A percentile compares a stretch with the other conserved stretches of the same genome.
phyloP scores from a whole-genome alignment of 2,113 vertebrate species.

The Pionites leucogaster region DNA sequence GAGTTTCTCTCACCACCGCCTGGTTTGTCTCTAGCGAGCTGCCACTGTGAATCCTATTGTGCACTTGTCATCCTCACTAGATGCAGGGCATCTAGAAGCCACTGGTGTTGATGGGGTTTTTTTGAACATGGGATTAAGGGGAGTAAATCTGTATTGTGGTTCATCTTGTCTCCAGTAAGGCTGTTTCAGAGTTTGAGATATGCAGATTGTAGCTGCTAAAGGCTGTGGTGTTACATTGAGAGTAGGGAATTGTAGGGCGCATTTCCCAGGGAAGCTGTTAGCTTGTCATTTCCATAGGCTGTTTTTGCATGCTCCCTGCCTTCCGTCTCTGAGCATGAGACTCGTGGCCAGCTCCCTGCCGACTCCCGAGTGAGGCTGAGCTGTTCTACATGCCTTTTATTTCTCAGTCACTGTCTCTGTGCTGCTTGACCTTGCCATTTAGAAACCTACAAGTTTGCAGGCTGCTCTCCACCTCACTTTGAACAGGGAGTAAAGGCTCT shows the following conservation, averaged over 20 bases:
- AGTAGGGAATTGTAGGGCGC: not conserved
- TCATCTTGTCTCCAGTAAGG: not conserved
- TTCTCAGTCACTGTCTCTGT: not conserved
- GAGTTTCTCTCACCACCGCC: rapidly evolving
- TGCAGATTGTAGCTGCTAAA: not conserved
- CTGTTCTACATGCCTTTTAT: not conserved
- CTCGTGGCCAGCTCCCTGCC: not conserved
- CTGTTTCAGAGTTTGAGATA: not conserved
- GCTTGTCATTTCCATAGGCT: conserved; percentile 1
- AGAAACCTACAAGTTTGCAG: not conserved
- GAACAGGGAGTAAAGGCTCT: not conserved
- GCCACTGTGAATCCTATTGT: not conserved
- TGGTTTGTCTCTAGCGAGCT: not conserved
- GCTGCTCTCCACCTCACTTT: not conserved
- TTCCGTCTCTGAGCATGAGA: not conserved
- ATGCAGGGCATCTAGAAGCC: not conserved
- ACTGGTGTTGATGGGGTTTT: not conserved
- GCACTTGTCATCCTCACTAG: not conserved
- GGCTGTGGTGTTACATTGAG: not conserved
- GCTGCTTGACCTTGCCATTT: not conserved
- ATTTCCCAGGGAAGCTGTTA: conserved; percentile 9
- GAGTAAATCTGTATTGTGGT: not conserved
- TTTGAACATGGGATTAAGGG: not conserved
- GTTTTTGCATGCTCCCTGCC: not conserved
- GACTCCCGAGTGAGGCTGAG: not conserved